phyloP scores from a whole-genome alignment of 2,888 invertebrate genomes.

The Macrosiphum euphorbiae region DNA sequence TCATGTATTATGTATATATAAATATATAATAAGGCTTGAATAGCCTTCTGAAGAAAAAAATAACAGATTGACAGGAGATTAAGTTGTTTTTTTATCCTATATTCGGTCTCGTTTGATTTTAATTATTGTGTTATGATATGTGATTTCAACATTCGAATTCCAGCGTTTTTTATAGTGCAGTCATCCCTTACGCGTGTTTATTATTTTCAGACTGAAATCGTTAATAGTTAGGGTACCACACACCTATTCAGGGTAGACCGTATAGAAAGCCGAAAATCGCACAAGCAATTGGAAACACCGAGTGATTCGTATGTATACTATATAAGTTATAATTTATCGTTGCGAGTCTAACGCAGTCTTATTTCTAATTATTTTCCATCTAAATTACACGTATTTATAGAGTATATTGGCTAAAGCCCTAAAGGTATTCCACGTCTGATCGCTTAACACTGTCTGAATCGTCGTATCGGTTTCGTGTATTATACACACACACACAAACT shows the following conservation, averaged over 20 bases:
- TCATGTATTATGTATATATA: too few relatives aligned
- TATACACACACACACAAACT: neutral
- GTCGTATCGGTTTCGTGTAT: neutral
- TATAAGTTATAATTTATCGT: neutral
- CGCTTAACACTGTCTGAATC: neutral
- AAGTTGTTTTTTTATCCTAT: neutral
- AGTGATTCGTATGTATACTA: neutral
- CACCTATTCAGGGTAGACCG: neutral
- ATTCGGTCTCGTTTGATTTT: constrained; percentile 19
- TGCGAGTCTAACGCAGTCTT: neutral
- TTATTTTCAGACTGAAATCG: neutral
- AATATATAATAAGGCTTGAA: too few relatives aligned
- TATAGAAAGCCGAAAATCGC: neutral
- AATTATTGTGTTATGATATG: constrained; percentile 32
- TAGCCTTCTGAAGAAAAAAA: constrained; percentile 29
- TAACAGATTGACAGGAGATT: constrained; percentile 44
- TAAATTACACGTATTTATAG: neutral
- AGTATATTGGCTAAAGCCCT: neutral
- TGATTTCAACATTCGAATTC: neutral
- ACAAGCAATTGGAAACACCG: neutral
- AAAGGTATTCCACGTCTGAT: neutral
- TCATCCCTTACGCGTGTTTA: neutral
- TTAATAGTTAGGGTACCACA: neutral
- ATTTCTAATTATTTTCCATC: neutral
- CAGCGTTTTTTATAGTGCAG: neutral